Conservation (phyloP, 2,888 invertebrate genomes). For the Synanthedon vespiformis region DNA sequence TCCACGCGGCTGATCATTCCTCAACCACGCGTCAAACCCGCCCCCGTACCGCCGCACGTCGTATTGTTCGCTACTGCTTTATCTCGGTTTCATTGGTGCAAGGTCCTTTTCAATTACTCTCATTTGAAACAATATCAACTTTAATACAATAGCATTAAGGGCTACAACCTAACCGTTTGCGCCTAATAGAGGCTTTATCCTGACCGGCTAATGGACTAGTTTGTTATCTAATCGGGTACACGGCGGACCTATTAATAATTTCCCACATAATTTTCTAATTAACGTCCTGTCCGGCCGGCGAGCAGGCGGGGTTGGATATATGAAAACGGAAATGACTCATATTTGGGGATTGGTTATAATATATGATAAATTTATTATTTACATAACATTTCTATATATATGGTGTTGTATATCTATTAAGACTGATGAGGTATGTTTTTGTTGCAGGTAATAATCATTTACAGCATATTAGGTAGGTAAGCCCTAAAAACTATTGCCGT, state of each 20-base stretch:
- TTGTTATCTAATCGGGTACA: slow-evolving; percentile 68
- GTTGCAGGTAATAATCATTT: slow-evolving; percentile 45
- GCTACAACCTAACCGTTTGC: slow-evolving; percentile 16
- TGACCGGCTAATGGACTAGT: slow-evolving; percentile 64
- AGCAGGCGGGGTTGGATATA: slow-evolving; percentile 34
- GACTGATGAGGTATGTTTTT: slow-evolving; percentile 33
- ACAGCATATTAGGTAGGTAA: neutral
- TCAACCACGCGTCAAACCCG: slow-evolving; percentile 65
- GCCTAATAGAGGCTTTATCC: slow-evolving; percentile 30
- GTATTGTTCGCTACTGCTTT: slow-evolving; percentile 66
- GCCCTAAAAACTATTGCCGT: too few relatives aligned
- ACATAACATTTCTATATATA: slow-evolving; percentile 15
- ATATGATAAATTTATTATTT: slow-evolving; percentile 21
- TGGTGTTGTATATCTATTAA: slow-evolving; percentile 14
- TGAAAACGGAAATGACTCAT: slow-evolving; percentile 48
- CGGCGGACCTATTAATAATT: slow-evolving; percentile 65
- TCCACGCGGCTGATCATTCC: slow-evolving; percentile 66
- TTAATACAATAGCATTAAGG: slow-evolving; percentile 33
- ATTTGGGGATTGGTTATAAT: slow-evolving; percentile 20
- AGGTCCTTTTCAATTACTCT: slow-evolving; percentile 35
- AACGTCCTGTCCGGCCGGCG: slow-evolving; percentile 55
- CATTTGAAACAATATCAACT: slow-evolving; percentile 31
- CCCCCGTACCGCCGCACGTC: slow-evolving; percentile 43
- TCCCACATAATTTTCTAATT: slow-evolving; percentile 67
- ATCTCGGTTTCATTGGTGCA: slow-evolving; percentile 36